Evolutionary conservation across 1,140 invertebrate species (phyloP).

Genomic region (Drosophila simulans): DNA sequence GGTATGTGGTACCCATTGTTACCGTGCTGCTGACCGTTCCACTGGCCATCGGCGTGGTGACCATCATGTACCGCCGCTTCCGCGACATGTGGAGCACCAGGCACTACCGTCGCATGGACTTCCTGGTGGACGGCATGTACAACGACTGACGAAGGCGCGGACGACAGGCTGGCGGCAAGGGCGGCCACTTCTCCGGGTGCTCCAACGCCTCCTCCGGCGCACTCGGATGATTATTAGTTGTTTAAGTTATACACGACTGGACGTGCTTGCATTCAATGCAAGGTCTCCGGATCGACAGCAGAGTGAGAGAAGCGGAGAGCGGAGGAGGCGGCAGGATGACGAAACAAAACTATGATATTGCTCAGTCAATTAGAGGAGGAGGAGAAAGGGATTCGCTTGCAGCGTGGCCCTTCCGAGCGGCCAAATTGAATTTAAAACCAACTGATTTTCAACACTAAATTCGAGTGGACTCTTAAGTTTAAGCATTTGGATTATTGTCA

Average conservation of each 20-base stretch:
- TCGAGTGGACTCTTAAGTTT: constrained; percentile 2
- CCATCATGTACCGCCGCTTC: constrained; percentile 86
- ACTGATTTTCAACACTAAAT: constrained; percentile 45
- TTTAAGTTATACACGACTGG: constrained; percentile 39
- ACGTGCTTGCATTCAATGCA: constrained; percentile 58
- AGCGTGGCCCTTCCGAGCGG: constrained; percentile 37
- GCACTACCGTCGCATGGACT: constrained; percentile 88
- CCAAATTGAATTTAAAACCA: constrained; percentile 49
- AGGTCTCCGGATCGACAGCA: constrained; percentile 10
- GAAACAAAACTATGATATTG: constrained; percentile 44
- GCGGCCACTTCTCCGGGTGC: constrained; percentile 6
- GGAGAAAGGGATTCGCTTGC: not conserved
- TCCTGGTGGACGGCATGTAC: constrained; percentile 89
- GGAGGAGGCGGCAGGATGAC: not conserved
- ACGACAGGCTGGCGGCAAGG: constrained; percentile 25
- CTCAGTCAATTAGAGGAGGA: constrained; percentile 66
- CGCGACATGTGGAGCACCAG: constrained; percentile 87
- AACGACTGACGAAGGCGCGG: constrained; percentile 86
- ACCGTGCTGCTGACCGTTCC: constrained; percentile 86
- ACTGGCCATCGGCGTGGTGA: constrained; percentile 85
- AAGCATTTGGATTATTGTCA: constrained; percentile 30
- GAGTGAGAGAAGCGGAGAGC: constrained; percentile 17
- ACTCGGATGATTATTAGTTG: constrained; percentile 55
- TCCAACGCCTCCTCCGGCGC: constrained; percentile 14
- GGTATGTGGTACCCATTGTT: constrained; percentile 86